phyloP scores from a whole-genome alignment of 2,113 vertebrate genomes.

The Cynoglossus semilaevis region DNA sequence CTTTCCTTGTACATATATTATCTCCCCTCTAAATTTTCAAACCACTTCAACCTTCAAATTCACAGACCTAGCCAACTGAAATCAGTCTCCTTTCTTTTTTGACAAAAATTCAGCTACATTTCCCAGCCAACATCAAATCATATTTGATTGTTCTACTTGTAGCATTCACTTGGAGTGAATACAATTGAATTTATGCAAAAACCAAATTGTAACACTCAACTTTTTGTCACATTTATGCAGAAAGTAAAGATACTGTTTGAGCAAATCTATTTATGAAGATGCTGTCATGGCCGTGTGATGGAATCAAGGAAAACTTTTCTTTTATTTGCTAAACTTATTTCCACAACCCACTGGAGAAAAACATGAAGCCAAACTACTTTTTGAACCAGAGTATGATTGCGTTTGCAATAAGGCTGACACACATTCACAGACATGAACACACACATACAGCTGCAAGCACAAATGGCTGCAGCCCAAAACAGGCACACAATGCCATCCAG shows the following conservation, averaged over 20 bases:
- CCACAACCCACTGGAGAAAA: constrained; percentile 24
- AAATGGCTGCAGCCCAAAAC: constrained; percentile 62
- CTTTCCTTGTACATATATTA: no score
- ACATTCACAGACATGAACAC: not conserved
- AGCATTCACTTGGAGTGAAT: no score
- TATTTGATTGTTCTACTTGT: no score
- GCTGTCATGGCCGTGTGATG: not conserved
- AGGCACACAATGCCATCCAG: constrained; percentile 70
- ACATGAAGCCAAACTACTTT: constrained; percentile 48
- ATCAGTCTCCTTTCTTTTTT: no score
- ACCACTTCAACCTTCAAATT: no score
- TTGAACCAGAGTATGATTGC: constrained; percentile 50
- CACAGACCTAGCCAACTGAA: no score
- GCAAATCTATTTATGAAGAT: not conserved
- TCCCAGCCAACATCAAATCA: no score
- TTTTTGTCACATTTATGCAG: constrained; percentile 1
- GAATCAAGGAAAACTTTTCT: constrained; percentile 12
- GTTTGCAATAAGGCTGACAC: constrained; percentile 23
- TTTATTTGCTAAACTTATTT: constrained; percentile 21
- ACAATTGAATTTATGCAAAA: no score
- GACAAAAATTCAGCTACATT: no score
- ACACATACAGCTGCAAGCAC: constrained; percentile 19
- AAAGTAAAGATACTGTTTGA: constrained; percentile 2
- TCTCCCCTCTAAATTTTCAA: no score
- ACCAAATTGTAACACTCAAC: not conserved